Evolutionary conservation across 2,113 vertebrate genomes (phyloP).

Genomic region (Anarhynchus alexandrinus): DNA sequence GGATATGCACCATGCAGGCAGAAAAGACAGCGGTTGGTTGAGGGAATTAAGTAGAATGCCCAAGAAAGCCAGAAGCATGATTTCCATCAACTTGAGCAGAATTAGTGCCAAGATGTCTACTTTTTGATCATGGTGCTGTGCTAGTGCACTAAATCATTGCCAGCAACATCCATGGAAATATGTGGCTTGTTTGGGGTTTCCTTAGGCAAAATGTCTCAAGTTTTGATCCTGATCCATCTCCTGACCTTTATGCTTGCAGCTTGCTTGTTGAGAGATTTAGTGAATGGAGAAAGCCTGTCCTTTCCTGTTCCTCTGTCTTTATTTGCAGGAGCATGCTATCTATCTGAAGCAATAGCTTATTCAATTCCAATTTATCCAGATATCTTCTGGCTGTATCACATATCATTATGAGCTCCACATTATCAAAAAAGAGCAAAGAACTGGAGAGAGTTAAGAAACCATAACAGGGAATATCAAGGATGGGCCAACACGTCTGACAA

Average conservation of each 20-base stretch:
- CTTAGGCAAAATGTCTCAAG: background rate
- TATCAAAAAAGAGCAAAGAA: background rate
- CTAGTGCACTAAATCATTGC: background rate
- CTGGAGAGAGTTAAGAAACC: background rate
- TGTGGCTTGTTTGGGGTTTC: background rate
- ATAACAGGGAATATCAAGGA: background rate
- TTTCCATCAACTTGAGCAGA: background rate
- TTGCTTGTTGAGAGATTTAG: background rate
- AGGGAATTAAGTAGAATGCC: background rate
- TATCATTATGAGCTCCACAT: background rate
- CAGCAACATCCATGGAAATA: background rate
- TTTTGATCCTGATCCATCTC: background rate
- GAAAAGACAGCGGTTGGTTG: background rate
- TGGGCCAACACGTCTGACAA: background rate
- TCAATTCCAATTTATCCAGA: background rate
- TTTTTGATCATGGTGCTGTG: background rate
- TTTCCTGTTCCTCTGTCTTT: background rate
- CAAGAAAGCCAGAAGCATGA: background rate
- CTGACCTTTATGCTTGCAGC: background rate
- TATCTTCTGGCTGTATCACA: background rate
- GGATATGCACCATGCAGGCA: background rate
- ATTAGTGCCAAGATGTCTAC: background rate
- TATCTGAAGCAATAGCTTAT: background rate
- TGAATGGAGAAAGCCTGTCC: background rate
- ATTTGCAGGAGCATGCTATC: background rate